These are phyloP conservation scores for Alviniconcha marisindica DNA, from an alignment of 1,140 invertebrate genomes.

Conservation along the genomic window DNA sequence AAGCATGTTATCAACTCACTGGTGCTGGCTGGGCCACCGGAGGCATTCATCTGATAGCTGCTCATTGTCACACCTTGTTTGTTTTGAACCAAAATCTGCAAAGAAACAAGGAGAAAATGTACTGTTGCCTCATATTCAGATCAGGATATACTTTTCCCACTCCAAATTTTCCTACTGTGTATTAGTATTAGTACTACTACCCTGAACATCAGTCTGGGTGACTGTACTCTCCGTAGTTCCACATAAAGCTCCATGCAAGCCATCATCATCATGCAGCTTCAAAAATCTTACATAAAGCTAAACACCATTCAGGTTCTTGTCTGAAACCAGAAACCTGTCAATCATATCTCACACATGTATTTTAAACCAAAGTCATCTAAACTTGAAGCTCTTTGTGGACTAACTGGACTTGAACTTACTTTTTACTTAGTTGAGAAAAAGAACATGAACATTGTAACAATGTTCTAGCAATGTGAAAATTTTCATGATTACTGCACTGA, in stretches of 20 bases:
- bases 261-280: neutral
- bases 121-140: neutral
- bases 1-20: conserved; percentile 62
- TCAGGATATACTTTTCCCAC: neutral
- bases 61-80: conserved; percentile 50
- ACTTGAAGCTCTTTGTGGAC: too few relatives aligned
- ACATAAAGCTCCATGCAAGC: neutral
- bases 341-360: too few relatives aligned
- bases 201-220: neutral
- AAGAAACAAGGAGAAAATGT: neutral
- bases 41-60: conserved; percentile 58
- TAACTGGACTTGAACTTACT: too few relatives aligned
- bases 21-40: conserved; percentile 48
- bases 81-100: neutral
- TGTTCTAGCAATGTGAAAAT: too few relatives aligned
- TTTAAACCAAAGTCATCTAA: too few relatives aligned
- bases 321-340: too few relatives aligned
- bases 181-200: neutral
- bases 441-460: too few relatives aligned
- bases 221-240: neutral
- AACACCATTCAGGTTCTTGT: too few relatives aligned
- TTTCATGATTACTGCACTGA: too few relatives aligned
- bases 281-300: too few relatives aligned
- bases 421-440: too few relatives aligned
- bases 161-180: neutral